Evolutionary conservation across 2,888 invertebrate species (phyloP).

Genomic region (Azorinus chamasolen): DNA sequence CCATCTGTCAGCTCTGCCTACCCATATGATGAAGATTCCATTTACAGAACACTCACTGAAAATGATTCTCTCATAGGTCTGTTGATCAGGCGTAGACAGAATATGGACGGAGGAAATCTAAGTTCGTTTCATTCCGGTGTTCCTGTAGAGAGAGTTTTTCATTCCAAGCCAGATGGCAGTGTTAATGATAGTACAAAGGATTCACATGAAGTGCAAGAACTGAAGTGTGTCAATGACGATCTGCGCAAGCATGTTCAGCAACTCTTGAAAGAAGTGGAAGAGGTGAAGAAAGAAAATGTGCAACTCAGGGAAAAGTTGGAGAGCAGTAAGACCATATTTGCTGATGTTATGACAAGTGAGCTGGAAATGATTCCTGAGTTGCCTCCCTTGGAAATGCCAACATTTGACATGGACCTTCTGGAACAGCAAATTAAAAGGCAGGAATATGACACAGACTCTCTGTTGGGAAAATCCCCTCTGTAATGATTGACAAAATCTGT

Average conservation of each 20-base stretch:
- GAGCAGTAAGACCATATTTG: conserved; percentile 57
- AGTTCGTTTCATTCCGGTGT: conserved; percentile 64
- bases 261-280: conserved; percentile 78
- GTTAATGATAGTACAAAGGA: conserved; percentile 6
- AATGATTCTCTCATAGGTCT: conserved; percentile 59
- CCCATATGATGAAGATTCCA: conserved; percentile 48
- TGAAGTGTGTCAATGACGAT: conserved; percentile 80
- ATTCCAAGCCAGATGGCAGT: conserved; percentile 17
- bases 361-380: conserved; percentile 88
- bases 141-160: conserved; percentile 59
- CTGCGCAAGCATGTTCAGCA: conserved; percentile 78
- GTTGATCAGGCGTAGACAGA: conserved; percentile 55
- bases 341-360: conserved; percentile 71
- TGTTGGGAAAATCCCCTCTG: conserved; percentile 14
- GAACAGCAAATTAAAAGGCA: conserved; percentile 36
- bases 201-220: conserved; percentile 75
- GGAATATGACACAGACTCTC: conserved; percentile 30
- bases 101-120: conserved; percentile 35
- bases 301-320: conserved; percentile 57
- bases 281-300: conserved; percentile 67
- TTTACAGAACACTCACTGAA: conserved; percentile 58
- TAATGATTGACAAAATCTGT: neutral
- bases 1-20: conserved; percentile 27
- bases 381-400: conserved; percentile 89
- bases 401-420: conserved; percentile 87